These are phyloP conservation scores for Dolichoris vasculosae DNA, from an alignment of 1,140 invertebrate genomes.

Conservation along the genomic window DNA sequence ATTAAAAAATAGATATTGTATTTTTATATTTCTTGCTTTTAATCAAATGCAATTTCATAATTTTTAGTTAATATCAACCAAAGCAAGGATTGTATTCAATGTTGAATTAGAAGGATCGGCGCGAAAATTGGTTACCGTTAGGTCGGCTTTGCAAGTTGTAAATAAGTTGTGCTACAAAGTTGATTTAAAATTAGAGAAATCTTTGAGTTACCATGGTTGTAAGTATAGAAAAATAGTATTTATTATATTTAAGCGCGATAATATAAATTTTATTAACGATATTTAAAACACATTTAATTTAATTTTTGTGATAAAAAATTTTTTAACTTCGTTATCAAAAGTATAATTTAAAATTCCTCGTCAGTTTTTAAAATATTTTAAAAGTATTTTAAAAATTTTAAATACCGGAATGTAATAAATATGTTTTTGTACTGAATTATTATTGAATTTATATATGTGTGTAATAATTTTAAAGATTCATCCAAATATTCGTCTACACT, in stretches of 20 bases:
- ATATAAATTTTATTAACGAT: too few relatives aligned
- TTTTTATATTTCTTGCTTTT: constrained; percentile 17
- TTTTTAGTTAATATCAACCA: constrained; percentile 65
- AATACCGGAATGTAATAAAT: not conserved
- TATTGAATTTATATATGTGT: not conserved
- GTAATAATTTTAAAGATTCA: constrained; percentile 29
- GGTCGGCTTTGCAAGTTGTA: constrained; percentile 88
- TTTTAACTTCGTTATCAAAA: too few relatives aligned
- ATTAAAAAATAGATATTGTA: too few relatives aligned
- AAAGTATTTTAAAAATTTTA: too few relatives aligned
- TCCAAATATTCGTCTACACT: constrained; percentile 40
- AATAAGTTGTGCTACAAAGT: constrained; percentile 85
- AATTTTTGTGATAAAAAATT: too few relatives aligned
- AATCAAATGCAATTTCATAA: constrained; percentile 28
- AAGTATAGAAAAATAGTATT: constrained; percentile 51
- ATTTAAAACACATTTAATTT: too few relatives aligned
- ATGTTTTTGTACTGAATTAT: not conserved
- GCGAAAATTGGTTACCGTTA: constrained; percentile 94
- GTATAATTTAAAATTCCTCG: too few relatives aligned
- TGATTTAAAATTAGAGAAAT: constrained; percentile 82
- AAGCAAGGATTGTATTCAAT: constrained; percentile 88
- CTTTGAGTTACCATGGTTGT: constrained; percentile 69
- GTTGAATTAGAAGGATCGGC: constrained; percentile 94
- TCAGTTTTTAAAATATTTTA: not conserved
- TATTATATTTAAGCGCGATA: not conserved